Conservation (phyloP, 2,888 invertebrate species). For the Drosophila parthenogenetica region DNA sequence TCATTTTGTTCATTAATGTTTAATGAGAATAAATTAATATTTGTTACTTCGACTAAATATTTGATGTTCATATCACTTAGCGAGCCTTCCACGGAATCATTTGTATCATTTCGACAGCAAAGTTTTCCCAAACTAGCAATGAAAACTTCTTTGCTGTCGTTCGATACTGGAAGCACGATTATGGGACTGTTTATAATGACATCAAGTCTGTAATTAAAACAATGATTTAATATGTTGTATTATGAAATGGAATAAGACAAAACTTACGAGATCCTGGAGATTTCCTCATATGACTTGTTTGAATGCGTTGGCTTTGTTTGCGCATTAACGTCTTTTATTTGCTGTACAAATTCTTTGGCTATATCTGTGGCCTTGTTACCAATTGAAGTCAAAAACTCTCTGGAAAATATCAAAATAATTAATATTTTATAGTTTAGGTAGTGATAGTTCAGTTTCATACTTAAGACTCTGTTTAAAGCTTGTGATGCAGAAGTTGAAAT, state of each 20-base stretch:
- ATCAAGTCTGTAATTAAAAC: slow-evolving; percentile 86
- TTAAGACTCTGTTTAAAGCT: slow-evolving; percentile 93
- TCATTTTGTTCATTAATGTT: slow-evolving; percentile 87
- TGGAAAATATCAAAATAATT: slow-evolving; percentile 64
- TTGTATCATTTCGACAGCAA: slow-evolving; percentile 86
- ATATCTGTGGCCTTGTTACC: slow-evolving; percentile 96
- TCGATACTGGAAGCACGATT: slow-evolving; percentile 92
- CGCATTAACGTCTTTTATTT: slow-evolving; percentile 83
- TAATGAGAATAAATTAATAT: slow-evolving; percentile 94
- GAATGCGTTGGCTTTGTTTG: slow-evolving; percentile 41
- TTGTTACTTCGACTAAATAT: slow-evolving; percentile 90
- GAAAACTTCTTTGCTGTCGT: slow-evolving; percentile 92
- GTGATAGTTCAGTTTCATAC: slow-evolving; percentile 61
- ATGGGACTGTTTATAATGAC: slow-evolving; percentile 96
- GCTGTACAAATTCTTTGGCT: slow-evolving; percentile 94
- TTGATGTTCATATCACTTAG: slow-evolving; percentile 61
- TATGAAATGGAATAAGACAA: neutral
- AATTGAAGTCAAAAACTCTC: slow-evolving; percentile 93
- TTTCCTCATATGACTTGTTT: slow-evolving; percentile 24
- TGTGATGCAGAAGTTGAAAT: slow-evolving; percentile 94
- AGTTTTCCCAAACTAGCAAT: slow-evolving; percentile 97
- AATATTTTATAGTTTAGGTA: neutral
- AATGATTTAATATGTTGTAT: neutral
- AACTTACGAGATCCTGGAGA: slow-evolving; percentile 53
- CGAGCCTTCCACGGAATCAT: slow-evolving; percentile 30